A percentile compares a stretch with the other conserved stretches of the same genome.
phyloP scores from a whole-genome alignment of 2,113 vertebrate species.

The Erythrocercus mccallii region DNA sequence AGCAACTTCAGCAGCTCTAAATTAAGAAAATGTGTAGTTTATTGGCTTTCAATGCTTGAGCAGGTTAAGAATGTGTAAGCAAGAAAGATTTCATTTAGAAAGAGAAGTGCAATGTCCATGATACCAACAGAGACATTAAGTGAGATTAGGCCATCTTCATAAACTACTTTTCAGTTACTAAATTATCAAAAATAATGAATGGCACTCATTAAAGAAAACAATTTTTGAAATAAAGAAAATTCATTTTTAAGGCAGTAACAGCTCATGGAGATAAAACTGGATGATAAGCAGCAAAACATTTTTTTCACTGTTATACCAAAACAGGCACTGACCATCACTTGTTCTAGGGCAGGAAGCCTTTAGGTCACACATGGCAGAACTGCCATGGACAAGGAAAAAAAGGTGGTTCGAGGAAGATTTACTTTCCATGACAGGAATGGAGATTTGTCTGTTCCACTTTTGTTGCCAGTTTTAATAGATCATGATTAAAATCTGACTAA shows the following conservation, averaged over 20 bases:
- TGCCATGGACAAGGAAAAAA: not conserved
- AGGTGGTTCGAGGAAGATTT: not conserved
- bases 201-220: constrained; percentile 35
- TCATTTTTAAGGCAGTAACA: constrained; percentile 7
- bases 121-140: constrained; percentile 35
- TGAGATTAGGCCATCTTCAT: constrained; percentile 49
- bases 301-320: not conserved
- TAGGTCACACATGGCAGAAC: not conserved
- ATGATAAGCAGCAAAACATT: not conserved
- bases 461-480: not conserved
- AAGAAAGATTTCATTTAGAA: constrained; percentile 50
- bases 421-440: not conserved
- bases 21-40: constrained; percentile 42
- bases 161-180: constrained; percentile 27
- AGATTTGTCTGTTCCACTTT: not conserved
- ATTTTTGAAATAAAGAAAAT: constrained; percentile 34
- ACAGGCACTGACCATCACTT: not conserved
- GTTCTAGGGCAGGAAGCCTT: not conserved
- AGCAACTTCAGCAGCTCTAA: constrained; percentile 59
- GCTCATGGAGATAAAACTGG: not conserved
- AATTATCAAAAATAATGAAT: constrained; percentile 65
- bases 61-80: constrained; percentile 56
- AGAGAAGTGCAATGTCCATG: constrained; percentile 26
- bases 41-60: constrained; percentile 58
- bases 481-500: not conserved